Base-by-base conservation (phyloP, 2,113 vertebrate genomes). In the Bungarus multicinctus region DNA sequence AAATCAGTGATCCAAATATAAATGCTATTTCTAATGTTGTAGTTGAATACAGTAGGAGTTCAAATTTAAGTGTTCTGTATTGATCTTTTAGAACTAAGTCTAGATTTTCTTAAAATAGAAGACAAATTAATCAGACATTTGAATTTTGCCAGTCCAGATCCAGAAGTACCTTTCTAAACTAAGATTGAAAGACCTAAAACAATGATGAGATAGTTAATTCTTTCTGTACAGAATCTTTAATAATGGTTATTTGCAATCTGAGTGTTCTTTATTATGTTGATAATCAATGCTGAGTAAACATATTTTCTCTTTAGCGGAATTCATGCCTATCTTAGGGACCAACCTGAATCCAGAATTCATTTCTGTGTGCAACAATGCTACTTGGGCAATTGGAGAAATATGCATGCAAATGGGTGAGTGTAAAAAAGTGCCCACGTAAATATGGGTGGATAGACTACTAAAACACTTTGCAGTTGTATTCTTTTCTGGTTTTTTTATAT, bases 351-450 rank as follows among this genome's bases (percentile, higher is more conserved):
- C 99, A 0, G 99, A 99, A 94, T 99, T 99, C 95, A 99, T 99
- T 97, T 99, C 99, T 0, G 99, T 99, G 25, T 99, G 99, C 96
- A 99, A 99, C 97, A 99, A 99, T 11, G 99, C 99, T 0, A 99
- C 99, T 81, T 99, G 99, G 99, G 99, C 99, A 95, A 99, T 99
- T 0, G 99, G 99, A 2, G 99, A 99, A 97, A 99, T 99, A 97
- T 99, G 99, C 94, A 99, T 99, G 98, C 99, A 99, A 97, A 99
- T 99, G 99, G 99, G 99, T 99, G 94, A 98, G 91, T 45, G 20
- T 14, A n/a, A 7, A 54, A 81, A 45, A 22, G 2, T 2, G 2
- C 7, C 27, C 22, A 30, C 22, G n/a, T 8, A 43, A 10, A 86
- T 25, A 43, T 53, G 9, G 57, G 43, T 34, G 25, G 18, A 1